These are phyloP conservation scores for Porphyrio hochstetteri DNA, from an alignment of 2,113 vertebrate genomes.

Conservation along the genomic window DNA sequence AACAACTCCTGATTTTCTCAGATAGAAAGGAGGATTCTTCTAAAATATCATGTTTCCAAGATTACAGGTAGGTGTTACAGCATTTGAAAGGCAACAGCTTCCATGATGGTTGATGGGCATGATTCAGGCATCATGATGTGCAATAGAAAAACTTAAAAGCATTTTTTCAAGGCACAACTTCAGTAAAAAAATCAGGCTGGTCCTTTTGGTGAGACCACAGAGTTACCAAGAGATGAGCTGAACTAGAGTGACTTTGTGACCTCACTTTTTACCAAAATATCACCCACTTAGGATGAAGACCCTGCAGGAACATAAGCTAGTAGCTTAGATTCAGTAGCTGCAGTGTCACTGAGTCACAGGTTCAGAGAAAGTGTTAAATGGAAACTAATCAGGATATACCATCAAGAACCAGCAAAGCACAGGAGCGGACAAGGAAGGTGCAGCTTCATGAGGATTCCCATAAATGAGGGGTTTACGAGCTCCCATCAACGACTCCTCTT, in stretches of 20 bases:
- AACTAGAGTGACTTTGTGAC: neutral
- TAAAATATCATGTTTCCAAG: neutral
- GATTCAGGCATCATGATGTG: neutral
- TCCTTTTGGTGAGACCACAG: neutral
- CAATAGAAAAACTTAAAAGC: neutral
- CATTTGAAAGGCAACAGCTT: neutral
- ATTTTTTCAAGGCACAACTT: neutral
- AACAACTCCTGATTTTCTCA: neutral
- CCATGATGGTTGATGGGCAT: neutral
- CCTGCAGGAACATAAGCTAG: neutral
- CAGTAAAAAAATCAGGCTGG: neutral
- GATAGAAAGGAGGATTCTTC: neutral
- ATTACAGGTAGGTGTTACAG: neutral
- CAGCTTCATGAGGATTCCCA: neutral
- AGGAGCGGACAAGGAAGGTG: neutral
- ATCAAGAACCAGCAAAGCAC: neutral
- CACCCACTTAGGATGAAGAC: neutral
- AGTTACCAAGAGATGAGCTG: neutral
- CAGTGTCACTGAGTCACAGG: neutral
- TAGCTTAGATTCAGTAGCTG: neutral
- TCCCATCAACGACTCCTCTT: conserved; percentile 12
- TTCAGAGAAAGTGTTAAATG: neutral
- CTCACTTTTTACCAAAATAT: neutral
- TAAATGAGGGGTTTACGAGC: neutral
- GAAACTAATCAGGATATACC: neutral